A percentile compares a stretch with the other conserved stretches of the same genome.
Evolutionary conservation across 2,797 vertebrate genomes (phyloP).

Genomic region (Perodicticus potto): DNA sequence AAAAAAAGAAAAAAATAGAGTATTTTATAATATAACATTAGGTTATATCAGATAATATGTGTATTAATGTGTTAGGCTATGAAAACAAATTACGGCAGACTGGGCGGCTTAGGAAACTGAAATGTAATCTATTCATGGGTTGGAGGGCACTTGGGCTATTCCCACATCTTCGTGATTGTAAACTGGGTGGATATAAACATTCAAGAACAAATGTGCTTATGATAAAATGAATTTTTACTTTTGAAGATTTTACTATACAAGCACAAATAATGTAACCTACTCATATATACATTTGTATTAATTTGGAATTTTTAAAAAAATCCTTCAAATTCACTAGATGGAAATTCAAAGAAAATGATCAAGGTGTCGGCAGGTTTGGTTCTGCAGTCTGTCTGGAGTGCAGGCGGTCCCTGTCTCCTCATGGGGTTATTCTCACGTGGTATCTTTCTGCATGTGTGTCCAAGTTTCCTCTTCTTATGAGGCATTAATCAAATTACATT

Average conservation of each 20-base stretch:
- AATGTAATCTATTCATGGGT: background rate
- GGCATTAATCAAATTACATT: background rate
- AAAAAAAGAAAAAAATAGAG: background rate
- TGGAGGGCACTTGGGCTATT: too few relatives aligned
- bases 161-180: too few relatives aligned
- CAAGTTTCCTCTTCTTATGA: background rate
- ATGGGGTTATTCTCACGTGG: background rate
- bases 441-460: background rate
- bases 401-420: rapidly evolving
- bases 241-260: too few relatives aligned
- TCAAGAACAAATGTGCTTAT: too few relatives aligned
- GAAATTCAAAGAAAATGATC: too few relatives aligned
- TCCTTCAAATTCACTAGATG: too few relatives aligned
- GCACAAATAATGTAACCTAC: too few relatives aligned
- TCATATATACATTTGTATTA: too few relatives aligned
- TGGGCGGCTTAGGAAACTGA: background rate
- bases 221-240: too few relatives aligned
- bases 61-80: background rate
- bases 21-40: background rate
- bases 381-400: background rate
- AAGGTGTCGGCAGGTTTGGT: background rate
- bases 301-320: too few relatives aligned
- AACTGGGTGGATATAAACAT: too few relatives aligned
- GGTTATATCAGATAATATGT: background rate
- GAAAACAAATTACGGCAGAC: background rate